Base-by-base conservation (phyloP, 2,888 invertebrate genomes). In the Zootermopsis nevadensis region DNA sequence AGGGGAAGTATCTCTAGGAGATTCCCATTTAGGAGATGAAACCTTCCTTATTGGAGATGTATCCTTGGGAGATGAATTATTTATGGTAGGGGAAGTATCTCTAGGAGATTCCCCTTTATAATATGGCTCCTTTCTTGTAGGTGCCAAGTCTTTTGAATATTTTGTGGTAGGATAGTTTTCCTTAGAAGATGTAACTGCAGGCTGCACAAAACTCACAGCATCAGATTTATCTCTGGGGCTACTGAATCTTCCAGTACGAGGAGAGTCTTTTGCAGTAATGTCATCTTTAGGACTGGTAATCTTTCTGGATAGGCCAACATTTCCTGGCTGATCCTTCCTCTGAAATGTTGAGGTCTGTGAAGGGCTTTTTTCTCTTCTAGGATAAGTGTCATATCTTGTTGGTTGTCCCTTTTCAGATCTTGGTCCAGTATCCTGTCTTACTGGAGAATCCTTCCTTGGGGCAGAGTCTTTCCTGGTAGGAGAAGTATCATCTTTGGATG, bases 11-110 rank as follows among this genome's bases (percentile, higher is more conserved):
- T 38, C 80, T 69, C 31, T 67, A 24, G 69, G 72, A 27, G 31
- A 80, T 4, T 66, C 35, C 24, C 48, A 67, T 27, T 22, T 27
- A 60, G 80, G 66, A 35, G 31, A 55, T 66, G 80, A 66, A 22
- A 22, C 72, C 42, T 72, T 80, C 33, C 80, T 31, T 27, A 80
- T 53, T 8, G 69, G 79, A 22, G 66, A 27, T 19, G n/a, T 30
- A 30, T 82, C 82, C 42, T 77, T 82, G 1, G 82, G 82, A 19
- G 80, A 80, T 30, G 72, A 74, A 6, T 38, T 22, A 53, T 80
- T 80, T 42, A 31, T 35, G 24, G 72, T 33, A 3, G 80, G 48
- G 31, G 31, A n/a, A 24, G 10, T 66, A n/a, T 67, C 80, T 31
- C 53, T 31, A 27, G 35, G 31, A 27, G 10, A 31, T 22, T 83